phyloP scores from a whole-genome alignment of 2,888 invertebrate genomes.

The Augochlorella aurata region DNA sequence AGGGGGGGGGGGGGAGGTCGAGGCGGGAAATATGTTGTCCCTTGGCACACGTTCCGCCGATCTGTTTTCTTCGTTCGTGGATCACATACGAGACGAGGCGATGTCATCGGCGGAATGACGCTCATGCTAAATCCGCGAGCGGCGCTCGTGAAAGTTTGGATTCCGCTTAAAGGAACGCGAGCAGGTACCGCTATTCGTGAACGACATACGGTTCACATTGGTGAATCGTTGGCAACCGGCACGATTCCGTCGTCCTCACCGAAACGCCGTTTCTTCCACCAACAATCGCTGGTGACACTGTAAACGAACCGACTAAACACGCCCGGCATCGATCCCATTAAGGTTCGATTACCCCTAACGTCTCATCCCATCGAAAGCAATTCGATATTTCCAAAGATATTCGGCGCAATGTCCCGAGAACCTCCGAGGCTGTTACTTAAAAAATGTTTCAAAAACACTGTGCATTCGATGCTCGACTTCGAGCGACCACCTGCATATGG shows the following conservation, averaged over 20 bases:
- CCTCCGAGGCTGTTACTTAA: no score
- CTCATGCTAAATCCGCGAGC: constrained; percentile 32
- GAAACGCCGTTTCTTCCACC: neutral
- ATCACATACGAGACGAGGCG: constrained; percentile 45
- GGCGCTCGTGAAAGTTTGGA: constrained; percentile 64
- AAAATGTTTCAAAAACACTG: no score
- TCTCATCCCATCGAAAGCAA: neutral
- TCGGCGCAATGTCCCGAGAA: no score
- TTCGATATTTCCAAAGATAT: neutral
- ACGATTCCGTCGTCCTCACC: constrained; percentile 54
- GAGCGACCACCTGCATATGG: neutral
- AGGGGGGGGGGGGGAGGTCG: neutral
- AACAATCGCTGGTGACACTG: neutral
- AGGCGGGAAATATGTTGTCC: neutral
- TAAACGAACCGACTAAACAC: neutral
- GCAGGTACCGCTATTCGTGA: constrained; percentile 78
- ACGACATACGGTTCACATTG: constrained; percentile 77
- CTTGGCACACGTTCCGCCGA: constrained; percentile 3
- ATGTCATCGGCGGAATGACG: constrained; percentile 47
- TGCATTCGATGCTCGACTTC: no score
- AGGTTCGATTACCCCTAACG: neutral
- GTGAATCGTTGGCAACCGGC: constrained; percentile 63
- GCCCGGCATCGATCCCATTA: neutral
- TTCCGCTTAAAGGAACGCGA: constrained; percentile 63
- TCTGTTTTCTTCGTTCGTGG: constrained; percentile 27